Conservation (phyloP, 92 coral and sea anemone genomes). For the Pocillopora grandis region DNA sequence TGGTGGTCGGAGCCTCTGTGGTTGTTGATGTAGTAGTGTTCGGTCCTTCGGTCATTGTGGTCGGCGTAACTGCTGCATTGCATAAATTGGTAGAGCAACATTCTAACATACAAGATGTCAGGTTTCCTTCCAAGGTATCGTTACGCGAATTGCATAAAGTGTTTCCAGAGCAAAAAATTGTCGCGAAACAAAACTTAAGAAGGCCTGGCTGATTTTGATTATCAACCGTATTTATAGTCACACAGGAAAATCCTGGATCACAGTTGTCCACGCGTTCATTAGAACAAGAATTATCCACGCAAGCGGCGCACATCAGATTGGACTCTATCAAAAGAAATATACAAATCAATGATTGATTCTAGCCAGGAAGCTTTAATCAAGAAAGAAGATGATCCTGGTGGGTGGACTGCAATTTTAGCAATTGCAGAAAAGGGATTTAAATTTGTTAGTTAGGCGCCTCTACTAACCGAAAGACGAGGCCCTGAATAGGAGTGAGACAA, state of each 20-base stretch:
- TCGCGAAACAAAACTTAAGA: background rate
- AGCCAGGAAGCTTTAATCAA: too few species aligned
- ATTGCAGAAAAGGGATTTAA: too few species aligned
- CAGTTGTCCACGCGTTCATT: background rate
- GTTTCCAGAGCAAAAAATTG: background rate
- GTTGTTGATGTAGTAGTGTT: background rate
- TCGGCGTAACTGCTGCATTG: constrained; percentile 12
- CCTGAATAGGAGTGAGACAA: too few species aligned
- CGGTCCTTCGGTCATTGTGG: background rate
- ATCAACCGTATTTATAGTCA: background rate
- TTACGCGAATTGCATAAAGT: background rate
- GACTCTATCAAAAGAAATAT: too few species aligned
- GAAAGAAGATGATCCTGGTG: too few species aligned
- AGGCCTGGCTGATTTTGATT: too few species aligned
- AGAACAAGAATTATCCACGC: too few species aligned
- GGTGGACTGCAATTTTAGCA: too few species aligned
- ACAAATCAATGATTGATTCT: too few species aligned
- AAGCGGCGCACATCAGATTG: too few species aligned
- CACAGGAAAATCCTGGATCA: background rate
- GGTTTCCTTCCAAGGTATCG: background rate
- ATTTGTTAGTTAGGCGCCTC: too few species aligned
- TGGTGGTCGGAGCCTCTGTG: background rate
- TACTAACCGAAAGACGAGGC: too few species aligned
- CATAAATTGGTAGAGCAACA: constrained; percentile 2
- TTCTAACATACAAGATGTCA: background rate